phyloP scores from a whole-genome alignment of 2,888 invertebrate genomes.

The Acheta domesticus region DNA sequence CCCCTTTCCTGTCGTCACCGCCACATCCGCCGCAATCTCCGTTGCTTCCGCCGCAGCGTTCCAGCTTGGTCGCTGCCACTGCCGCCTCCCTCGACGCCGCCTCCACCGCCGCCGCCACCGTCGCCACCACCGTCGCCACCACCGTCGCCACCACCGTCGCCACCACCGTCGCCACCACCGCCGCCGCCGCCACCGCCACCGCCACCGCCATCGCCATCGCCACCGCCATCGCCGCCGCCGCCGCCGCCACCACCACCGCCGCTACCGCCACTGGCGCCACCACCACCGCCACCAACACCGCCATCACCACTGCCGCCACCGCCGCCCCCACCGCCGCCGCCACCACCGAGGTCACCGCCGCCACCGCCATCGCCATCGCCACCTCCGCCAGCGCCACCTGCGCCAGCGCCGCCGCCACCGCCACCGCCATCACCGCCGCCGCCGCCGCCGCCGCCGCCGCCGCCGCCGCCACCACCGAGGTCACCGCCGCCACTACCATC shows the following conservation, averaged over 20 bases:
- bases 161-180: neutral
- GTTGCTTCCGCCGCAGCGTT: neutral
- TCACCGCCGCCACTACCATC: conserved; percentile 23
- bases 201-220: conserved; percentile 18
- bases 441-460: neutral
- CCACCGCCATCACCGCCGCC: conserved; percentile 21
- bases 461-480: too few relatives aligned
- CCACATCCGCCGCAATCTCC: conserved; percentile 22
- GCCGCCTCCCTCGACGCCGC: conserved; percentile 23
- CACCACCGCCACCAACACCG: neutral
- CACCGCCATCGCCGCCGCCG: neutral
- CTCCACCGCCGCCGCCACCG: neutral
- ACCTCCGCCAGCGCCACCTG: conserved; percentile 2
- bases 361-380: conserved; percentile 19
- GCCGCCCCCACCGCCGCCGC: neutral
- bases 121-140: conserved; percentile 11
- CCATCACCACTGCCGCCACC: conserved; percentile 27
- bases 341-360: too few relatives aligned
- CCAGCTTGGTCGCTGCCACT: neutral
- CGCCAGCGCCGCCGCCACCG: neutral
- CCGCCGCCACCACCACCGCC: conserved; percentile 25
- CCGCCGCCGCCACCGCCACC: neutral
- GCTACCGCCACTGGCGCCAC: too few relatives aligned
- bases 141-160: conserved; percentile 22
- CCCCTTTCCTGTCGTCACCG: conserved; percentile 19